Percentiles rank a stretch among this genome's conserved stretches.
Conservation (phyloP, 2,113 vertebrate species). For the Chlorodrepanis virens region DNA sequence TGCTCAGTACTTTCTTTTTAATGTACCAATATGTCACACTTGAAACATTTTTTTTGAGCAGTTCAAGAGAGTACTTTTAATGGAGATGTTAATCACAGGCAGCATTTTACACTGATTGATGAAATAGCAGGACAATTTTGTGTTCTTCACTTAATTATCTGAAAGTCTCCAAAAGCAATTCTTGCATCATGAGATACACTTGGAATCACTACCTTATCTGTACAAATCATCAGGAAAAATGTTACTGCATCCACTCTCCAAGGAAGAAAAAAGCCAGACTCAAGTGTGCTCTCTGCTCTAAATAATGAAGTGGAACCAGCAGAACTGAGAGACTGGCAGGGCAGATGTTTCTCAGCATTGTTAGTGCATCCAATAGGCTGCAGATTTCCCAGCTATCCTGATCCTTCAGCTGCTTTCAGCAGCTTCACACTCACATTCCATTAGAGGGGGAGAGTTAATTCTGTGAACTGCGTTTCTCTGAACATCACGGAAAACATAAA, state of each 20-base stretch:
- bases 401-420: constrained; percentile 39
- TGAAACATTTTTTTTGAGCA: not conserved
- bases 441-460: not conserved
- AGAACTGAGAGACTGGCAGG: not conserved
- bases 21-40: not conserved
- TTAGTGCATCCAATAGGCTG: not conserved
- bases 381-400: not conserved
- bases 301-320: not conserved
- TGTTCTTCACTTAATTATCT: not conserved
- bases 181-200: not conserved
- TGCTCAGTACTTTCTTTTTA: not conserved
- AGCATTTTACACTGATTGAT: constrained; percentile 14
- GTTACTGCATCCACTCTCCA: not conserved
- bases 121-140: not conserved
- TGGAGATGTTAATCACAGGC: not conserved
- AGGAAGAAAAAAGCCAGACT: not conserved
- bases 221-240: not conserved
- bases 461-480: not conserved
- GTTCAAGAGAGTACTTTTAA: not conserved
- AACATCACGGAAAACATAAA: not conserved
- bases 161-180: not conserved
- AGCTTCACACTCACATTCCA: constrained; percentile 37
- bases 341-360: constrained; percentile 8
- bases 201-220: not conserved
- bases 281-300: not conserved